Conservation (phyloP, 1,140 invertebrate genomes). For the Dendrolimus punctatus region DNA sequence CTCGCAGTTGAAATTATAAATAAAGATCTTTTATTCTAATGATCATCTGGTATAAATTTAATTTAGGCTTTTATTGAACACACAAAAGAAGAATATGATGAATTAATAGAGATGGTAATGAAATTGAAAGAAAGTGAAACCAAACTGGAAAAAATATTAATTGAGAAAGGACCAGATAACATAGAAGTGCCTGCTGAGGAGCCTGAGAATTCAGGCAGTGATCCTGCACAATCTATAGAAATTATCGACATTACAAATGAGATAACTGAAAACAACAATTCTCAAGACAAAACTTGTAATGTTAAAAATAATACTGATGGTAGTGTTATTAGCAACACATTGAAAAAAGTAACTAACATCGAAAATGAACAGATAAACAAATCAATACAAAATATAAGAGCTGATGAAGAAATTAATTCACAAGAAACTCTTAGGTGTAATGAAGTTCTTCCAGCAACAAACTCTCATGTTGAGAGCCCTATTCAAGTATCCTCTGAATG, state of each 20-base stretch:
- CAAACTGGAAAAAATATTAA: conserved; percentile 53
- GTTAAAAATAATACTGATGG: conserved; percentile 32
- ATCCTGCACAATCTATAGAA: no score
- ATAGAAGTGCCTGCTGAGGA: conserved; percentile 40
- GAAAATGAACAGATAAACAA: conserved; percentile 66
- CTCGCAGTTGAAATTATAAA: not conserved
- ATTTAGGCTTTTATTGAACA: conserved; percentile 66
- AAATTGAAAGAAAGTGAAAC: conserved; percentile 67
- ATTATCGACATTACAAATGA: conserved; percentile 7
- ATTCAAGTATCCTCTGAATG: conserved; percentile 6
- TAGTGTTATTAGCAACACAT: conserved; percentile 26
- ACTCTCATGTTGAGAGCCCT: conserved; percentile 1
- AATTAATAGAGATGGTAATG: conserved; percentile 62
- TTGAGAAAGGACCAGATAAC: conserved; percentile 37
- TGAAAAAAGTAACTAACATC: conserved; percentile 61
- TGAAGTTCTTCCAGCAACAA: conserved; percentile 11
- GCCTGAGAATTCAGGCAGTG: conserved; percentile 7
- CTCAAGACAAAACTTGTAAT: conserved; percentile 27
- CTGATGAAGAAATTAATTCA: conserved; percentile 25
- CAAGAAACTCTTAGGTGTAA: conserved; percentile 19
- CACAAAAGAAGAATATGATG: conserved; percentile 67
- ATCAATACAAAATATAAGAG: conserved; percentile 34
- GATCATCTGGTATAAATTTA: conserved; percentile 23
- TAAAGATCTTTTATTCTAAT: no score
- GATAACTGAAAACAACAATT: conserved; percentile 13